These are phyloP conservation scores for Osmoderma eremita DNA, from an alignment of 2,888 invertebrate species.

Conservation along the genomic window DNA sequence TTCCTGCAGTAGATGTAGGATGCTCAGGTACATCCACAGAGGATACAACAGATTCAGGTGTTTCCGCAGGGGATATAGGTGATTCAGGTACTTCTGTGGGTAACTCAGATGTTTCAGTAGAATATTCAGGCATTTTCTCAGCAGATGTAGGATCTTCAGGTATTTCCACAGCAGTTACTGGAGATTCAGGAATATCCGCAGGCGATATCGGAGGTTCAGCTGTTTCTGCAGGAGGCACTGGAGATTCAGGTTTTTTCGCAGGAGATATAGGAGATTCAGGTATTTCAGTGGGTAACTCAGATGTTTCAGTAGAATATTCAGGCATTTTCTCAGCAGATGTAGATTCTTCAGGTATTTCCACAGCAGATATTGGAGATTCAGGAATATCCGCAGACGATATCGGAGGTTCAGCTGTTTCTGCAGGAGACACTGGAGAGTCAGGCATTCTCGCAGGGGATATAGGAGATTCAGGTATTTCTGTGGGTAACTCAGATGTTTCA, in stretches of 20 bases:
- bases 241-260: neutral
- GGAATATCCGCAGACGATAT: neutral
- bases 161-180: conserved; percentile 12
- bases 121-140: no score
- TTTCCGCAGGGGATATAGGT: neutral
- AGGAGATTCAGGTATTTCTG: neutral
- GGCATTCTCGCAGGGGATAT: neutral
- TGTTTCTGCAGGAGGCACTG: conserved; percentile 1
- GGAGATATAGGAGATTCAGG: neutral
- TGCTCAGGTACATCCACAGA: neutral
- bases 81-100: neutral
- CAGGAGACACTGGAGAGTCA: conserved; percentile 2
- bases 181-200: neutral
- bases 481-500: neutral
- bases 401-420: neutral
- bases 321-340: no score
- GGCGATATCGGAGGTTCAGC: conserved; percentile 3
- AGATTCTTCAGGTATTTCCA: neutral
- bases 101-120: no score
- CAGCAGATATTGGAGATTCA: neutral
- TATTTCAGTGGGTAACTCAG: conserved; percentile 6
- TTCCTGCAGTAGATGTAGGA: neutral
- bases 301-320: conserved; percentile 13
- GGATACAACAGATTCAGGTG: neutral
- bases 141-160: no score